Percentiles rank a stretch among this genome's conserved stretches.
Evolutionary conservation across 1,140 invertebrate species (phyloP).

Genomic region (Atta texana): DNA sequence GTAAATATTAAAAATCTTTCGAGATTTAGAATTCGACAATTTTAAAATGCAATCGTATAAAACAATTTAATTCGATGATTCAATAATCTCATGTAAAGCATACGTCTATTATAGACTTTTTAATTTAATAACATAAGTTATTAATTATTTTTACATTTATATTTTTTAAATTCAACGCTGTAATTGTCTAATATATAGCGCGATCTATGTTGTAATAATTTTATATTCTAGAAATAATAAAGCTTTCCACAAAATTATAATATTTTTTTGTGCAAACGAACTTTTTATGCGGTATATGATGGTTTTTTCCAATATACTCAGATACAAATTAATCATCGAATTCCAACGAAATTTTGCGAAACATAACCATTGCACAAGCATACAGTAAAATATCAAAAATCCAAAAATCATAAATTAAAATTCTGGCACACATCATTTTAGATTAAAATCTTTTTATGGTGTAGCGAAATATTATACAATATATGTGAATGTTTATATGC

Average conservation of each 20-base stretch:
- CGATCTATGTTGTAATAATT: slow-evolving; percentile 6
- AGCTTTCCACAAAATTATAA: slow-evolving; percentile 2
- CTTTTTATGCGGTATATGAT: neutral
- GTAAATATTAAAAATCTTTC: neutral
- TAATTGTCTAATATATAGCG: neutral
- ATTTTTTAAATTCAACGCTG: neutral
- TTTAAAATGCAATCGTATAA: neutral
- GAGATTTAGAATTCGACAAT: neutral
- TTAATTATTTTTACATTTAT: too few relatives aligned
- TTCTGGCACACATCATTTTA: neutral
- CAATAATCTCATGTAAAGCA: neutral
- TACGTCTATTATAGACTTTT: neutral
- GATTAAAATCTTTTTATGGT: neutral
- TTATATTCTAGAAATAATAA: neutral
- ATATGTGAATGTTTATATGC: neutral
- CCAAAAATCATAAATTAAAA: neutral
- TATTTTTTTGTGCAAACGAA: slow-evolving; percentile 1
- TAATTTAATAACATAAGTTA: neutral
- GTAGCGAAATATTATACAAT: neutral
- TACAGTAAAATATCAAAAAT: neutral
- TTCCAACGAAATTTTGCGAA: neutral
- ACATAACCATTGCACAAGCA: neutral
- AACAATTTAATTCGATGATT: neutral
- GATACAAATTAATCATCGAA: neutral
- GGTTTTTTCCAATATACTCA: slow-evolving; percentile 14